phyloP scores from a whole-genome alignment of 2,113 vertebrate genomes.

The Aleadryas rufinucha region DNA sequence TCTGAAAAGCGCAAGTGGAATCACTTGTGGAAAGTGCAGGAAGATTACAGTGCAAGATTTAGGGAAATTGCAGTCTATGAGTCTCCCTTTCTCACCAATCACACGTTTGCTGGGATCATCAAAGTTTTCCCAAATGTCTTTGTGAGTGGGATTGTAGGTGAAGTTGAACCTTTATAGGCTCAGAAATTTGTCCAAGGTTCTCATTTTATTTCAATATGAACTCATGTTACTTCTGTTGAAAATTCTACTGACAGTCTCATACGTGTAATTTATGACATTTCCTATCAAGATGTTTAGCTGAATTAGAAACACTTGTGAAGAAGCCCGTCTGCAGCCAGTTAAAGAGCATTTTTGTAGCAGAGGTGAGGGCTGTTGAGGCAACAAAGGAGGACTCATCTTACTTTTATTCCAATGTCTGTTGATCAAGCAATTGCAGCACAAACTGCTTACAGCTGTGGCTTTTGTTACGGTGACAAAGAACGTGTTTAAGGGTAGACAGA shows the following conservation, averaged over 20 bases:
- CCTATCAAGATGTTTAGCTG: slow-evolving; percentile 75
- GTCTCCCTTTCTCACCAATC: background rate
- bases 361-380: background rate
- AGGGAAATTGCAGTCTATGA: background rate
- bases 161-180: slow-evolving; percentile 42
- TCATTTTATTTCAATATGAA: slow-evolving; percentile 67
- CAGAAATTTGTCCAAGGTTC: slow-evolving; percentile 65
- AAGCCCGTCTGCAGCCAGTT: slow-evolving; percentile 48
- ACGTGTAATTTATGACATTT: slow-evolving; percentile 74
- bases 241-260: slow-evolving; percentile 70
- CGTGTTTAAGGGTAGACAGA: slow-evolving; percentile 70
- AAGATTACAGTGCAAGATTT: background rate
- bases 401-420: slow-evolving; percentile 52
- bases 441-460: slow-evolving; percentile 66
- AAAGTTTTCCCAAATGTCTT: background rate
- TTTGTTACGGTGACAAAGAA: slow-evolving; percentile 60
- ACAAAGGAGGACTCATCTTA: slow-evolving; percentile 10
- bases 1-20: slow-evolving; percentile 16
- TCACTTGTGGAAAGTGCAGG: slow-evolving; percentile 8
- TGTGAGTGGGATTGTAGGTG: slow-evolving; percentile 32
- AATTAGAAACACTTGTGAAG: slow-evolving; percentile 78
- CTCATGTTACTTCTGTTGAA: slow-evolving; percentile 64
- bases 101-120: background rate
- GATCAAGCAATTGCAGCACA: slow-evolving; percentile 67
- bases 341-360: slow-evolving; percentile 56